Conservation (phyloP, 2,888 invertebrate genomes). For the Escarpia spicata region DNA sequence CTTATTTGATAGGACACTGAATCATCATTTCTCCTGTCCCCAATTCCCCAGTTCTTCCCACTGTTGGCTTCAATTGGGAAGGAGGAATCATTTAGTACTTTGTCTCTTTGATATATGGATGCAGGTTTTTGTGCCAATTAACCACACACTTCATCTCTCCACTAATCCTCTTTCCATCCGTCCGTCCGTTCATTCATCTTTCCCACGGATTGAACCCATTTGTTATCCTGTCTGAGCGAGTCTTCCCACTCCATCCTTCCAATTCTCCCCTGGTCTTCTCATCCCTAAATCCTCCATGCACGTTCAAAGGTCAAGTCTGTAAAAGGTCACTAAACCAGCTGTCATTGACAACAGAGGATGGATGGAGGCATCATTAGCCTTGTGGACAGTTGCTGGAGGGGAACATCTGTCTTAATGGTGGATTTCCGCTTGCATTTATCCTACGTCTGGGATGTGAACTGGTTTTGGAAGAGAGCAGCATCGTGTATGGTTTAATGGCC, state of each 20-base stretch:
- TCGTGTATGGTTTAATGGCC: background rate
- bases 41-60: background rate
- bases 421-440: background rate
- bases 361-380: slow-evolving; percentile 1
- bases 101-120: background rate
- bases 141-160: background rate
- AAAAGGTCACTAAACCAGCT: background rate
- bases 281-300: background rate
- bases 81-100: background rate
- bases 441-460: background rate
- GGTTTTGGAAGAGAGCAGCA: background rate
- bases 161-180: background rate
- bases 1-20: background rate
- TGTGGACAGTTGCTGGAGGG: background rate
- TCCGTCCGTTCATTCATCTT: background rate
- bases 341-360: background rate
- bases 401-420: background rate
- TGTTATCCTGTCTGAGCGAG: background rate
- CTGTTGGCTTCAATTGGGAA: background rate
- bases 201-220: background rate
- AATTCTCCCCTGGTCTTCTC: background rate
- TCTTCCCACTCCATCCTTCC: background rate
- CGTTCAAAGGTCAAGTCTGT: background rate
- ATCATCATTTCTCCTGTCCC: background rate
- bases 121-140: no score